Evolutionary conservation across 2,797 vertebrate genomes (phyloP).

Genomic region (Spinibarbus caldwelli): DNA sequence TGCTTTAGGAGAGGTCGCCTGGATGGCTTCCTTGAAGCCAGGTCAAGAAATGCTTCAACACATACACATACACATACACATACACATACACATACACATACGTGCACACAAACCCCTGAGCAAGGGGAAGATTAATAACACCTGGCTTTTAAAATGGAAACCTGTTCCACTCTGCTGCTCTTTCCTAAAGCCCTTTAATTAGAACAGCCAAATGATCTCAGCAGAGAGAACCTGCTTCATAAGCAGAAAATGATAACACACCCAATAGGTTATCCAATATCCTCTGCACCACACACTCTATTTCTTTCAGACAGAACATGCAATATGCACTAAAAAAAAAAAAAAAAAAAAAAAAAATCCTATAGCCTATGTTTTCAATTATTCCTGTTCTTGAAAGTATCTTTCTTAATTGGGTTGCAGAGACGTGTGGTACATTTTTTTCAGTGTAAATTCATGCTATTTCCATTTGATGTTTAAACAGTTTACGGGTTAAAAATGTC

Average conservation of each 20-base stretch:
- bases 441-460: not conserved
- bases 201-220: constrained; percentile 39
- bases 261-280: not conserved
- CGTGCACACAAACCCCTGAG: not conserved
- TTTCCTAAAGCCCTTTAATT: constrained; percentile 59
- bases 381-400: not conserved
- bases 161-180: constrained; percentile 54
- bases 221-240: constrained; percentile 48
- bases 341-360: too few species aligned
- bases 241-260: constrained; percentile 53
- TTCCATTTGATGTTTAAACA: not conserved
- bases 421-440: too few species aligned
- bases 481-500: not conserved
- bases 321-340: not conserved
- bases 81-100: too few species aligned
- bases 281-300: not conserved
- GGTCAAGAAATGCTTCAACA: not conserved
- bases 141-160: constrained; percentile 51
- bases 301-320: not conserved
- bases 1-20: constrained; percentile 51
- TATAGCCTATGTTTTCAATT: not conserved
- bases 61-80: too few species aligned
- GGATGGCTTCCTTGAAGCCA: not conserved
- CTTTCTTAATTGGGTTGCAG: constrained; percentile 4
- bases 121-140: constrained; percentile 59